A percentile compares a stretch with the other conserved stretches of the same genome.
Evolutionary conservation across 2,888 invertebrate species (phyloP).

Genomic region (Amblyteles armatorius): DNA sequence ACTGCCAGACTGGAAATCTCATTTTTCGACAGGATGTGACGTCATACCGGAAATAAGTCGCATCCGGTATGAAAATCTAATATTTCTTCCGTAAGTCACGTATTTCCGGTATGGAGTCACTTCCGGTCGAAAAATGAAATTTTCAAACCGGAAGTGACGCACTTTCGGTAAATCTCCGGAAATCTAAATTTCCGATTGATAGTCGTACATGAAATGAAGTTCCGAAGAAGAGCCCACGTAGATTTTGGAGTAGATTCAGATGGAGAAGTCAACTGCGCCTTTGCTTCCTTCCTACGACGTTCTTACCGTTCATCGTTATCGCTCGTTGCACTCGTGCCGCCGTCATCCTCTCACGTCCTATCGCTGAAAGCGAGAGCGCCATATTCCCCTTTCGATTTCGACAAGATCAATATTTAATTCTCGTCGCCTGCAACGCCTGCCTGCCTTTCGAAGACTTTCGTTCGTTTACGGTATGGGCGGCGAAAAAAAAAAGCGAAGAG

Average conservation of each 20-base stretch:
- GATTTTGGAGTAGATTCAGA: not conserved
- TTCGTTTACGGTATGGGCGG: conserved; percentile 33
- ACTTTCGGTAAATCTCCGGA: no score
- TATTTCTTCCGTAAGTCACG: no score
- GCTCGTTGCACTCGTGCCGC: conserved; percentile 66
- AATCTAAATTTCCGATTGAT: not conserved
- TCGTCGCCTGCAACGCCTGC: conserved; percentile 47
- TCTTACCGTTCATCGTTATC: conserved; percentile 53
- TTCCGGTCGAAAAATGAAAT: no score
- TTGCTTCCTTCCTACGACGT: conserved; percentile 28
- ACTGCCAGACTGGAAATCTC: no score
- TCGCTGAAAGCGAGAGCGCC: conserved; percentile 65
- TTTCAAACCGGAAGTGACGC: no score
- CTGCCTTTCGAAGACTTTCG: conserved; percentile 18
- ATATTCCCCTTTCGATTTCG: conserved; percentile 63
- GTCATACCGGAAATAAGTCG: no score
- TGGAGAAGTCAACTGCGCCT: conserved; percentile 26
- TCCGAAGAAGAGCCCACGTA: not conserved
- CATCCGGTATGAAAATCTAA: no score
- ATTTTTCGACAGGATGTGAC: no score
- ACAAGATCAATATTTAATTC: conserved; percentile 70
- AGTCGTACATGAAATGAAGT: not conserved
- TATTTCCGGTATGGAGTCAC: no score
- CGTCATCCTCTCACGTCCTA: conserved; percentile 60
- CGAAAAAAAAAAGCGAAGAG: conserved; percentile 28